A percentile compares a stretch with the other conserved stretches of the same genome.
Evolutionary conservation across 2,797 vertebrate species (phyloP).

Genomic region (Peromyscus melanophrys): DNA sequence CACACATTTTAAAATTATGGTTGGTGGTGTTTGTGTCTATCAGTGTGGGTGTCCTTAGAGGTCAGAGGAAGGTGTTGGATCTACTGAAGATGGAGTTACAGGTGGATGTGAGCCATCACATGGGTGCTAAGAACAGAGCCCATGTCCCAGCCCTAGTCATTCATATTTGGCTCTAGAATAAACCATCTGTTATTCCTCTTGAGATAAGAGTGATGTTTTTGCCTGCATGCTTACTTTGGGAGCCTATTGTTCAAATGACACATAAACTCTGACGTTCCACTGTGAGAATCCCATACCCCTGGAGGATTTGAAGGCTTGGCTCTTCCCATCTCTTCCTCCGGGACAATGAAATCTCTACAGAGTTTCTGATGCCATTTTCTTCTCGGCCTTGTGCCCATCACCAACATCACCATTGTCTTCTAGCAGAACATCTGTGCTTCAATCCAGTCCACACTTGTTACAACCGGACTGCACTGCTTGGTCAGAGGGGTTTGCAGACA

Average conservation of each 20-base stretch:
- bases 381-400: neutral
- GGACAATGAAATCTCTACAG: neutral
- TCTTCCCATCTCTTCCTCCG: neutral
- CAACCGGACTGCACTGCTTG: neutral
- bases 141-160: neutral
- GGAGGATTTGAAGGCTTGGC: too few species aligned
- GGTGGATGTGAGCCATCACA: neutral
- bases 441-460: neutral
- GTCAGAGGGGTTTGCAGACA: neutral
- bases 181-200: neutral
- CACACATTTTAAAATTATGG: too few species aligned
- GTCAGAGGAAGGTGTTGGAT: neutral
- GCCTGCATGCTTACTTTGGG: neutral
- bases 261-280: neutral
- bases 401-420: neutral
- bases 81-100: neutral
- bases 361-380: neutral
- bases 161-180: neutral
- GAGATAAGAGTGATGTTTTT: neutral
- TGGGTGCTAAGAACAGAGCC: neutral
- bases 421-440: neutral
- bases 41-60: neutral
- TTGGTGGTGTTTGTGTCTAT: neutral
- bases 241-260: neutral
- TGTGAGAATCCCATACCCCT: neutral